A percentile compares a stretch with the other conserved stretches of the same genome.
phyloP scores from a whole-genome alignment of 2,888 invertebrate genomes.

The Schrankia costaestrigalis region DNA sequence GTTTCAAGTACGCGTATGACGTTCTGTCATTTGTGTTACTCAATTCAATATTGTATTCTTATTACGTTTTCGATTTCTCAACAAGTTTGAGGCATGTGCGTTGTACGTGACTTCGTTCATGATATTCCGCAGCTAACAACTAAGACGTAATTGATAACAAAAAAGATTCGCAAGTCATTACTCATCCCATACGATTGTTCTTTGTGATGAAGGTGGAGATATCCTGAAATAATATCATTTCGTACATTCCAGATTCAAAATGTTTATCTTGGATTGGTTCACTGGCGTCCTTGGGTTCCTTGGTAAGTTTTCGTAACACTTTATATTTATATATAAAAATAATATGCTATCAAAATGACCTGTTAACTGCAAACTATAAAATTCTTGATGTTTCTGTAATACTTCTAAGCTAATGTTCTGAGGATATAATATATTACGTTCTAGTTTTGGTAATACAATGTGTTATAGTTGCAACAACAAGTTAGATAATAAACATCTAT shows the following conservation, averaged over 20 bases:
- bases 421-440: too few relatives aligned
- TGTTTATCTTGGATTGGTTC: constrained; percentile 98
- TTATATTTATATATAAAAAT: background rate
- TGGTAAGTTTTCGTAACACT: constrained; percentile 82
- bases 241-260: constrained; percentile 76
- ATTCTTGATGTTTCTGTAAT: too few relatives aligned
- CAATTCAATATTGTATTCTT: constrained; percentile 64
- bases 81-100: constrained; percentile 37
- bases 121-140: constrained; percentile 33
- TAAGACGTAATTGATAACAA: constrained; percentile 51
- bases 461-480: too few relatives aligned
- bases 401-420: too few relatives aligned
- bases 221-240: constrained; percentile 44
- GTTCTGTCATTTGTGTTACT: constrained; percentile 72
- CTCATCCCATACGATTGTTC: constrained; percentile 46
- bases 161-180: constrained; percentile 66
- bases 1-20: constrained; percentile 65
- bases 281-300: constrained; percentile 96
- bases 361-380: too few relatives aligned
- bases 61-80: constrained; percentile 47
- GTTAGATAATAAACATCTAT: too few relatives aligned
- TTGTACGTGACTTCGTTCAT: constrained; percentile 29
- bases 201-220: constrained; percentile 50
- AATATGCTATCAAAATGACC: too few relatives aligned
- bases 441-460: too few relatives aligned